Base-by-base conservation (phyloP, 2,888 invertebrate species). In the Sturmia bella region DNA sequence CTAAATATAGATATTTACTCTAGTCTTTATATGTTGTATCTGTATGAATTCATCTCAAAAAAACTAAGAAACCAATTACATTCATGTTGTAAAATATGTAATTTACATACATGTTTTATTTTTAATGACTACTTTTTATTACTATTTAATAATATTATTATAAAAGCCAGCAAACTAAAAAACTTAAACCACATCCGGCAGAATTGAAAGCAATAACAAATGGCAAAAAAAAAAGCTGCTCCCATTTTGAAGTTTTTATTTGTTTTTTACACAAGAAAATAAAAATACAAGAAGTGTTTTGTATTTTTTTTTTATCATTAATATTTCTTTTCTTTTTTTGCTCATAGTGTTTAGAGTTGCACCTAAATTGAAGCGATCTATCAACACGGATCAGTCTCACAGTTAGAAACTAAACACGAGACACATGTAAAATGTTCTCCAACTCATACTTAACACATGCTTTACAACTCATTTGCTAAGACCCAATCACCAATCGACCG, bases 111-210 rank as follows among this genome's bases (percentile, higher is more conserved):
- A 56, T 57, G 19, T 66, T 56, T 45, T 17, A 21, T 2, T 56
- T 57, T 66, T 43, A 70, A 54, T 74, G 41, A 69, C 52, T 27
- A 72, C 64, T 73, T 52, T 77, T 72, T 70, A 70, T 43, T 56
- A 50, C 24, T 69, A 63, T 48, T 57, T 74, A 74, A 68, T 69
- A 73, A 74, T 11, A 70, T 64, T 19, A 70, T 57, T 77, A 70
- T 27, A 64, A 52, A 15, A 59, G 57, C 19, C 13, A 21, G 41
- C 11, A 69, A 54, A 72, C 24, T 61, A 68, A 61, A 24, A 41
- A 24, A 69, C 57, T 57, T 54, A 50, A 81, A 70, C 81, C 81
- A 82, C 77, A 82, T 82, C 81, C 81, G 81, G 81, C 77, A 82
- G 57, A 77, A 74, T 27, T 73, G 9, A 54, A 59, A 59, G 13